These are phyloP conservation scores for Enoplosus armatus DNA, from an alignment of 2,797 vertebrate species.

Conservation along the genomic window DNA sequence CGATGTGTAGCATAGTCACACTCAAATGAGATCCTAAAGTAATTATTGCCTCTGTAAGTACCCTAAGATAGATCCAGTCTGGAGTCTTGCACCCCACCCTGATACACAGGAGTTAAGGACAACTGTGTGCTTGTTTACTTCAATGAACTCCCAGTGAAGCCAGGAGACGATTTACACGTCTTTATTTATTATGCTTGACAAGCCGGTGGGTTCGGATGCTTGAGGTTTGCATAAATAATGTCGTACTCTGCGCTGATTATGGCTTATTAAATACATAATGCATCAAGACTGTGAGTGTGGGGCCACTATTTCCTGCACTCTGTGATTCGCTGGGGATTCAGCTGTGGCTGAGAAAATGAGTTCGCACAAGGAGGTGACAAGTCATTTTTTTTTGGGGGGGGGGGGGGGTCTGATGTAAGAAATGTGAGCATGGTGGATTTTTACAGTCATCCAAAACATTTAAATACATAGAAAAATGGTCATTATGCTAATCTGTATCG, in stretches of 20 bases:
- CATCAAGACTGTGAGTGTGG: conserved; percentile 22
- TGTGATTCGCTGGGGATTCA: not conserved
- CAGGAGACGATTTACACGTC: conserved; percentile 16
- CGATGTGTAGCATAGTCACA: conserved; percentile 49
- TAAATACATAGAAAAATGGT: not conserved
- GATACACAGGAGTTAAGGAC: conserved; percentile 29
- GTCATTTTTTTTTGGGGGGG: too few relatives aligned
- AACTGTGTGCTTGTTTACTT: conserved; percentile 21
- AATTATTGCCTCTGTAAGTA: conserved; percentile 42
- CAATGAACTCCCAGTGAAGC: conserved; percentile 9
- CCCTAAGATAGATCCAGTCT: not conserved
- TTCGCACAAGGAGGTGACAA: conserved; percentile 12
- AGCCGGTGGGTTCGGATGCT: conserved; percentile 39
- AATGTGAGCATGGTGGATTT: conserved; percentile 8
- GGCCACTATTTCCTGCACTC: not conserved
- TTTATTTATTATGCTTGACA: conserved; percentile 30
- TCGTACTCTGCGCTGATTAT: conserved; percentile 21
- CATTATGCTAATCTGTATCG: conserved; percentile 1
- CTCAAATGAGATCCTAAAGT: conserved; percentile 47
- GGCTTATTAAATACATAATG: conserved; percentile 40
- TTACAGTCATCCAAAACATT: not conserved
- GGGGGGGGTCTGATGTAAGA: not conserved
- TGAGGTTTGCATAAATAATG: conserved; percentile 40
- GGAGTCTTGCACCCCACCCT: not conserved
- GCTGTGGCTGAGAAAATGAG: not conserved